Conservation (phyloP, 2,797 vertebrate genomes). For the Adelosebastes latens region DNA sequence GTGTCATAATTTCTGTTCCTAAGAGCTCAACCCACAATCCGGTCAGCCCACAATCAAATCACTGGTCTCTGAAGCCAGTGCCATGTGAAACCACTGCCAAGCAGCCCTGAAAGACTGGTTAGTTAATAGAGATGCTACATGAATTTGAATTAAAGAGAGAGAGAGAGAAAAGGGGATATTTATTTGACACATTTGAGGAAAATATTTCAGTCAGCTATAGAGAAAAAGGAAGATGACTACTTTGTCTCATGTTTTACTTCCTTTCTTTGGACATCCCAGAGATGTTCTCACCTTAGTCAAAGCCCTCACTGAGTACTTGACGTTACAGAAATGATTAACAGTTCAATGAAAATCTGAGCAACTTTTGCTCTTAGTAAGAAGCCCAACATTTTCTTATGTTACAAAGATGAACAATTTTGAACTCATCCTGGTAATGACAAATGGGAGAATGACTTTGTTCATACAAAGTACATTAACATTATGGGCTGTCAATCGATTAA, state of each 20-base stretch:
- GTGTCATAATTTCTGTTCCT: not conserved
- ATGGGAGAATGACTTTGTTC: not conserved
- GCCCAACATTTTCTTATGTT: not conserved
- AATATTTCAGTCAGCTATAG: not conserved
- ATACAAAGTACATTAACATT: constrained; percentile 9
- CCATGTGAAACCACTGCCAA: not conserved
- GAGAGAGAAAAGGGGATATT: not conserved
- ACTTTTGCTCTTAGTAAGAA: not conserved
- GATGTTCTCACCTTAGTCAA: not conserved
- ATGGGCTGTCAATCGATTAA: too few relatives aligned
- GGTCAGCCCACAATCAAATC: constrained; percentile 4
- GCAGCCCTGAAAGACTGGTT: not conserved
- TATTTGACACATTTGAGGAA: not conserved
- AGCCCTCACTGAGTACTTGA: not conserved
- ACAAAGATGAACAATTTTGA: not conserved
- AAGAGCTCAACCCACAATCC: not conserved
- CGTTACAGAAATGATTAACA: not conserved
- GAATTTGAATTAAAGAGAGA: not conserved
- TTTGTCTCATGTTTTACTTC: not conserved
- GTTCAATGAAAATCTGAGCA: constrained; percentile 12
- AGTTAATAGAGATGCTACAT: not conserved
- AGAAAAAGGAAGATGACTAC: not conserved
- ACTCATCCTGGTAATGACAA: not conserved
- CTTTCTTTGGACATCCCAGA: not conserved
- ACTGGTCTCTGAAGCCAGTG: not conserved